Percentiles rank a stretch among this genome's conserved stretches.
Evolutionary conservation across 2,113 vertebrate species (phyloP).

Genomic region (Tylochromis polylepis): DNA sequence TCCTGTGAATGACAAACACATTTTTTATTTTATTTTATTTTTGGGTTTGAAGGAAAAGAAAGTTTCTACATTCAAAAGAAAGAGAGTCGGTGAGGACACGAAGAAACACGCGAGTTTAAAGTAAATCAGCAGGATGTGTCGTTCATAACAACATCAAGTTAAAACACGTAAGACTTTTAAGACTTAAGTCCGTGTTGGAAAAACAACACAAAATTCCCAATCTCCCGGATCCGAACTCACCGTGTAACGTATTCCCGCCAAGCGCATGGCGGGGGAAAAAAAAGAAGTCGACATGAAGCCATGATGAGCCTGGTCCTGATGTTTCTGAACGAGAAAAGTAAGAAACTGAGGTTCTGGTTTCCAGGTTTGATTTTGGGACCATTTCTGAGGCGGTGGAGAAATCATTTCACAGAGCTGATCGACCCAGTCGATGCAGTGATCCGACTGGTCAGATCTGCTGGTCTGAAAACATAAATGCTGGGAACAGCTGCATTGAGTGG

Average conservation of each 20-base stretch:
- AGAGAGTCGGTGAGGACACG: background rate
- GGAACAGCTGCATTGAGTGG: background rate
- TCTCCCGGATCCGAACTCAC: too few species aligned
- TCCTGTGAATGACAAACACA: constrained; percentile 70
- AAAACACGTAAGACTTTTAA: fast-evolving
- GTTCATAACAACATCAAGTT: background rate
- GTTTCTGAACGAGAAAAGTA: background rate
- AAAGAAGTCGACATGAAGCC: too few species aligned
- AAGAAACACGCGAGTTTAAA: background rate
- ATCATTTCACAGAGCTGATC: background rate
- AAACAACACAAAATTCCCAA: too few species aligned
- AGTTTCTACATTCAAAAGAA: background rate
- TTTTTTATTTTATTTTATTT: too few species aligned
- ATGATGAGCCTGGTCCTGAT: fast-evolving
- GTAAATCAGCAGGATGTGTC: background rate
- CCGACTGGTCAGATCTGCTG: background rate
- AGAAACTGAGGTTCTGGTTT: background rate
- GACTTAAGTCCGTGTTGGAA: background rate
- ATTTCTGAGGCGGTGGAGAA: background rate
- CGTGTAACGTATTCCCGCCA: too few species aligned
- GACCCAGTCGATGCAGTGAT: fast-evolving
- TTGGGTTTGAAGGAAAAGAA: background rate
- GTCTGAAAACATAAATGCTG: background rate
- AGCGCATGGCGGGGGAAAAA: too few species aligned
- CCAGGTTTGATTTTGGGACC: fast-evolving